Evolutionary conservation across 1,140 invertebrate species (phyloP).

Genomic region (Macrobrachium rosenbergii): DNA sequence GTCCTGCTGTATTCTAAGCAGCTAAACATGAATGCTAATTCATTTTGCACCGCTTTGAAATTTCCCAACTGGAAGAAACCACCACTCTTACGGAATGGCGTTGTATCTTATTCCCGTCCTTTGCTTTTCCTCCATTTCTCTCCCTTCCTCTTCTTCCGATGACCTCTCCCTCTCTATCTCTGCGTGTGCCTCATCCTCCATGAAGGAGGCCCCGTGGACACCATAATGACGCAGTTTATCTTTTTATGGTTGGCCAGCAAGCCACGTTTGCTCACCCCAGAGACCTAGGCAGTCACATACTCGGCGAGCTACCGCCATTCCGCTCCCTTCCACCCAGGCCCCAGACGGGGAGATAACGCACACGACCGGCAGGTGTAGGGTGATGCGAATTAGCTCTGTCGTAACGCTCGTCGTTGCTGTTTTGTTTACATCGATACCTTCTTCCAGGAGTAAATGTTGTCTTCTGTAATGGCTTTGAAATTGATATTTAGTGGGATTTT

Average conservation of each 20-base stretch:
- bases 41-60: no score
- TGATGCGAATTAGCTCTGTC: no score
- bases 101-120: constrained; percentile 12
- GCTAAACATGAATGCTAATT: no score
- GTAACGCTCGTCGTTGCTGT: no score
- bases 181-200: neutral
- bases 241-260: constrained; percentile 18
- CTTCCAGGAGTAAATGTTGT: no score
- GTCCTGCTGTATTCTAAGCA: no score
- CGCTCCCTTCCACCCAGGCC: neutral
- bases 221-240: constrained; percentile 48
- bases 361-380: no score
- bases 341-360: no score
- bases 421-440: no score
- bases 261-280: neutral
- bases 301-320: constrained; percentile 19
- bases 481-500: no score
- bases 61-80: no score
- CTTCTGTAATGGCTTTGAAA: no score
- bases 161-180: constrained; percentile 21
- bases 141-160: neutral
- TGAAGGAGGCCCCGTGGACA: constrained; percentile 20
- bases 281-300: constrained; percentile 65
- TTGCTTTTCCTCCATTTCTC: constrained; percentile 35
- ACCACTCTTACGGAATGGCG: neutral